Conservation (phyloP, 1,140 invertebrate species). For the Stegodyphus dumicola region DNA sequence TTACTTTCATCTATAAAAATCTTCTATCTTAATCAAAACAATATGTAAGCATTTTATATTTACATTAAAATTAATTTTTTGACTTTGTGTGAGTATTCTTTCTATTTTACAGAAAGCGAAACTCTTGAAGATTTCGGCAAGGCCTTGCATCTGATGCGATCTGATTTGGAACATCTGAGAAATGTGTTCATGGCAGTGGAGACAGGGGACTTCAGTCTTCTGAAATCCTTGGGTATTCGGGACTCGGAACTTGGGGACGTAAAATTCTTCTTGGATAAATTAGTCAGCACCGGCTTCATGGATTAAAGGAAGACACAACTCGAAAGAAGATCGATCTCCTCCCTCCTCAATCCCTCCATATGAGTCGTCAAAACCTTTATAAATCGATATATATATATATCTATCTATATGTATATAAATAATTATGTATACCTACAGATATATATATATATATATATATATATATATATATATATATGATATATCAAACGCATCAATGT, state of each 20-base stretch:
- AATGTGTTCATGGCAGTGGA: conserved; percentile 96
- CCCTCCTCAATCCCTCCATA: conserved; percentile 55
- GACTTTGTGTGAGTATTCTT: neutral
- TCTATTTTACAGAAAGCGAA: conserved; percentile 81
- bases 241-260: conserved; percentile 95
- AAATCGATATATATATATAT: no score
- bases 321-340: conserved; percentile 18
- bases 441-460: no score
- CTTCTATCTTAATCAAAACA: no score
- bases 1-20: no score
- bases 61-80: no score
- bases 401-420: no score
- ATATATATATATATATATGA: no score
- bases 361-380: conserved; percentile 54
- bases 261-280: conserved; percentile 95
- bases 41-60: no score
- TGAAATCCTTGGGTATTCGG: conserved; percentile 93
- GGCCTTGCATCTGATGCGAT: conserved; percentile 84
- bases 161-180: conserved; percentile 90
- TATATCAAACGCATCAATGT: no score
- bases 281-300: conserved; percentile 95
- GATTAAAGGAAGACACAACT: conserved; percentile 76
- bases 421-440: no score
- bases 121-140: conserved; percentile 94
- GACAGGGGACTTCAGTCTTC: conserved; percentile 91